Evolutionary conservation across 2,113 vertebrate genomes (phyloP), one percentile per base, ranked within the genome.

Genomic region (Psophia crepitans): DNA sequence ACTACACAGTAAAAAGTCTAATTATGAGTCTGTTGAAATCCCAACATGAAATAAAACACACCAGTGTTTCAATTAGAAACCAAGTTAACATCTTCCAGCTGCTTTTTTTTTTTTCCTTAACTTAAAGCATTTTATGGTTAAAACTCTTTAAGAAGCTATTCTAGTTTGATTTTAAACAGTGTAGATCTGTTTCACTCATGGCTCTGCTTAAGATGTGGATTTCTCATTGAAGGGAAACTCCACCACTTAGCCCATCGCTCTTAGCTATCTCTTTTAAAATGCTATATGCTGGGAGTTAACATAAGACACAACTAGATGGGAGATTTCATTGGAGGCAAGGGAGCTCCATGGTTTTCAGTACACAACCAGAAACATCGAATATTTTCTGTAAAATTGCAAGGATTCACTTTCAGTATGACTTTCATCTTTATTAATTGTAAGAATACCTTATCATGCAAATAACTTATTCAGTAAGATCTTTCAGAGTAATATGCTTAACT

Each of bases 31-130:
- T 90, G 65, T 57, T 85, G 92, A 96, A 97, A 97, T 79, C 76
- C 69, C 89, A 94, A 49, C 75, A 94, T 95, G 60, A 96, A 96
- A 95, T 82, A 81, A 96, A 93, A 84, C 88, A 69, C 17, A 71
- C 83, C 54, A 90, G 88, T 96, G 58, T 93, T 96, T 97, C 96
- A 93, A 84, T 95, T 93, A 97, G 89, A 95, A 92, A 87, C 14
- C 26, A 94, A 87, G 75, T 90, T 96, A 96, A 96, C 65, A 58
- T 93, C 65, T 96, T 97, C 95, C 96, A 97, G 93, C 94, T 97
- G 95, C 77, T 24, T 66, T 74, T 89, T 90, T 65, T 81, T 53
- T 37, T 88, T 58, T 27, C 17, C 11, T 46, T 87, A 69, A 81
- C 69, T n/a, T 85, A 84, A 90, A 64, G 54, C 43, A 74, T 84